These are phyloP conservation scores for Octopus sinensis DNA, from an alignment of 1,140 invertebrate genomes.

Conservation along the genomic window DNA sequence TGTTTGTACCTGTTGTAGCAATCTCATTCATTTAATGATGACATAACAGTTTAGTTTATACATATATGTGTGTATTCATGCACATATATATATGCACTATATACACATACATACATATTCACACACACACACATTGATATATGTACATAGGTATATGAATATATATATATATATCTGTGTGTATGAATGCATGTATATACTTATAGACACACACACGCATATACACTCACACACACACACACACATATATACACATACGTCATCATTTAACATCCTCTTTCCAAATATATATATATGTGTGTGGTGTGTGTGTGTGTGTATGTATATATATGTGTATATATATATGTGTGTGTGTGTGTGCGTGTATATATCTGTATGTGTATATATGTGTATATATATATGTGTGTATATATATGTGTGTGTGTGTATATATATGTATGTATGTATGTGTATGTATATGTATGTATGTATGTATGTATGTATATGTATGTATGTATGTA, in stretches of 20 bases:
- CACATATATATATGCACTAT: no score
- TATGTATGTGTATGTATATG: not conserved
- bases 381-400: not conserved
- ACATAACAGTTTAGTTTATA: no score
- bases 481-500: not conserved
- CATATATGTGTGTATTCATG: no score
- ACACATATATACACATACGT: not conserved
- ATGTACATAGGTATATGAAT: no score
- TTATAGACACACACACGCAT: not conserved
- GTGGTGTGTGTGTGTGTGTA: not conserved
- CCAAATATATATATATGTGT: not conserved
- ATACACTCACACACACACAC: not conserved
- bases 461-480: not conserved
- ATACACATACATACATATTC: no score
- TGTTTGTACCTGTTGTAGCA: no score
- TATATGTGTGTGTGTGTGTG: not conserved
- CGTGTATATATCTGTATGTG: not conserved
- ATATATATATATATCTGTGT: not conserved
- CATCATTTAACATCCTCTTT: not conserved
- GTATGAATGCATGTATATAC: not conserved
- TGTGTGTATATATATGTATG: not conserved
- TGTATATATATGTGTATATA: not conserved
- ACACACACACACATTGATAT: no score
- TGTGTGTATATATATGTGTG: not conserved
- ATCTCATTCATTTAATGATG: no score